Evolutionary conservation across 2,113 vertebrate species (phyloP).

Genomic region (Limanda limanda): DNA sequence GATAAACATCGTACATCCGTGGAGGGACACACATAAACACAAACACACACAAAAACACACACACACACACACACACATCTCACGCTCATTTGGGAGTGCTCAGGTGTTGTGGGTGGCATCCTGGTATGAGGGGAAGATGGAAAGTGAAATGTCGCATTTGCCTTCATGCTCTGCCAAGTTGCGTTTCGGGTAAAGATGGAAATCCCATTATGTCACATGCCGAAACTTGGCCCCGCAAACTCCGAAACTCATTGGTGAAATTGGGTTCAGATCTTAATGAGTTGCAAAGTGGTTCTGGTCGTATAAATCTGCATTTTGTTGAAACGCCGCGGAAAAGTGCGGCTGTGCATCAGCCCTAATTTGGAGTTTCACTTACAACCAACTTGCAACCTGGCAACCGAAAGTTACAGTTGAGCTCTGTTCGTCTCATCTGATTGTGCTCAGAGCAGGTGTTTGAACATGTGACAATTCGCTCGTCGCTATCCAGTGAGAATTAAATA

Average conservation of each 20-base stretch:
- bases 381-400: slow-evolving; percentile 12
- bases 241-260: slow-evolving; percentile 73
- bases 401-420: not conserved
- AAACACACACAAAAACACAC: too few species aligned
- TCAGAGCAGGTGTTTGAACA: not conserved
- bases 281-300: slow-evolving; percentile 67
- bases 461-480: slow-evolving; percentile 18
- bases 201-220: slow-evolving; percentile 80
- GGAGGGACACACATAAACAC: slow-evolving; percentile 4
- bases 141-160: slow-evolving; percentile 71
- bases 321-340: slow-evolving; percentile 24
- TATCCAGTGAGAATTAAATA: slow-evolving; percentile 16
- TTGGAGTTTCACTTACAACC: slow-evolving; percentile 41
- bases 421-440: slow-evolving; percentile 1
- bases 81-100: slow-evolving; percentile 58
- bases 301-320: slow-evolving; percentile 51
- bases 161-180: slow-evolving; percentile 79
- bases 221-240: slow-evolving; percentile 70
- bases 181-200: slow-evolving; percentile 70
- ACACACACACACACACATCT: slow-evolving; percentile 21
- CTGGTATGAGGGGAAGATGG: slow-evolving; percentile 53
- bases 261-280: slow-evolving; percentile 74
- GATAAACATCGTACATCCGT: slow-evolving; percentile 25
- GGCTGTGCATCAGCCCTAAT: slow-evolving; percentile 16
- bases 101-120: slow-evolving; percentile 81